These are phyloP conservation scores for Ditula angustiorana DNA, from an alignment of 2,888 invertebrate species.

Conservation along the genomic window DNA sequence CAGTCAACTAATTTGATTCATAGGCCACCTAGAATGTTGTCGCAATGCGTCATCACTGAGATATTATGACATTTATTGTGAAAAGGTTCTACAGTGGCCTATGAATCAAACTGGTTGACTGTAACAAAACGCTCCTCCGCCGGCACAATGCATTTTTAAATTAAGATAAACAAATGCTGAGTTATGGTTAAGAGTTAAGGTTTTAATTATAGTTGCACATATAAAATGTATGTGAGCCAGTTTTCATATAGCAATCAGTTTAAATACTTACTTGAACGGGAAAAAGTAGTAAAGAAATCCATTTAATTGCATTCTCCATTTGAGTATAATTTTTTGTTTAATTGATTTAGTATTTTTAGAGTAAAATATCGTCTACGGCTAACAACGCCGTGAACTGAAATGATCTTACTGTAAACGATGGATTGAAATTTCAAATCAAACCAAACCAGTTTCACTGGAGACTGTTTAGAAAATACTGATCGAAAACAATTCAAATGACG, in stretches of 20 bases:
- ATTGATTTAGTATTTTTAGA: background rate
- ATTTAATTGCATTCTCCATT: constrained; percentile 6
- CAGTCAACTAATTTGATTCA: too few relatives aligned
- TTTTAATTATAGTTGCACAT: too few relatives aligned
- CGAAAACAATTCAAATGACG: background rate
- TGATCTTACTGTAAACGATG: background rate
- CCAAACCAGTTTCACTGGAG: background rate
- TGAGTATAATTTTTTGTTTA: background rate
- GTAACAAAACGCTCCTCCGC: too few relatives aligned
- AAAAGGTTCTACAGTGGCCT: too few relatives aligned
- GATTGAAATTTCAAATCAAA: background rate
- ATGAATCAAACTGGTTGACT: too few relatives aligned
- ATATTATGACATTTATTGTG: too few relatives aligned
- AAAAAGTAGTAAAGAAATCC: background rate
- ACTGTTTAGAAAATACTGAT: constrained; percentile 29
- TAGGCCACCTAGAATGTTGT: too few relatives aligned
- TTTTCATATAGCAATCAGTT: background rate
- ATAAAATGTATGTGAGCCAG: too few relatives aligned
- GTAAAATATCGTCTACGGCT: background rate
- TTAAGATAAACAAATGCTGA: too few relatives aligned
- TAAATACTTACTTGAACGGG: constrained; percentile 12
- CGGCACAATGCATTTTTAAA: too few relatives aligned
- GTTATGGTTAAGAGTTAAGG: too few relatives aligned
- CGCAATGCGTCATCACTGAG: too few relatives aligned
- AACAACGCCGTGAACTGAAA: background rate